phyloP scores from a whole-genome alignment of 35 echinoderm and acorn worm genomes.

The Holothuria glaberrima region DNA sequence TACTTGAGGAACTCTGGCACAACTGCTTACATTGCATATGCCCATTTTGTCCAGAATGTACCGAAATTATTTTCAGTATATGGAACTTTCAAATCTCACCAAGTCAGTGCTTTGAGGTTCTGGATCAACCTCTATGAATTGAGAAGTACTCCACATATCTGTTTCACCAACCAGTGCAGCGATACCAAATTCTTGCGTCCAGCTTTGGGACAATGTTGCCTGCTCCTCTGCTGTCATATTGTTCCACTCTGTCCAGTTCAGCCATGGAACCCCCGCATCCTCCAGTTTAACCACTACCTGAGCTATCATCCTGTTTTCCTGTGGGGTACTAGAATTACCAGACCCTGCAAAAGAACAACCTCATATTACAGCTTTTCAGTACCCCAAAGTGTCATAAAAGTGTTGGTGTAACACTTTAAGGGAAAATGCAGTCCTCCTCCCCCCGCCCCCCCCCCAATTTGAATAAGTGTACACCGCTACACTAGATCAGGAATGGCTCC shows the following conservation, averaged over 20 bases:
- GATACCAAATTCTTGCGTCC: constrained; percentile 54
- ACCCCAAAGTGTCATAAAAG: too few relatives aligned
- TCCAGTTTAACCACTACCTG: constrained; percentile 83
- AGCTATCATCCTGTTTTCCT: constrained; percentile 69
- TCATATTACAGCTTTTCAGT: too few relatives aligned
- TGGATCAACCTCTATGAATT: constrained; percentile 62
- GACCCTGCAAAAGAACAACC: constrained; percentile 27
- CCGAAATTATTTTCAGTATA: too few relatives aligned
- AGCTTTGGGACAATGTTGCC: background rate
- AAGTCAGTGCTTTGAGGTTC: constrained; percentile 58
- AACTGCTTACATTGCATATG: too few relatives aligned
- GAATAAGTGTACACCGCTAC: too few relatives aligned
- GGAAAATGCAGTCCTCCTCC: too few relatives aligned
- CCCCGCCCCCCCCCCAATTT: too few relatives aligned
- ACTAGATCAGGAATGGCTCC: too few relatives aligned
- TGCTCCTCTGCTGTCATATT: constrained; percentile 26
- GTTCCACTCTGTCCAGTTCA: constrained; percentile 67
- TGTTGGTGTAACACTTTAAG: too few relatives aligned
- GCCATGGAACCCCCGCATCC: constrained; percentile 65
- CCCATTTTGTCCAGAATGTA: too few relatives aligned
- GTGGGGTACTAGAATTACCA: background rate
- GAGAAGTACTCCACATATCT: constrained; percentile 43
- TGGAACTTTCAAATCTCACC: constrained; percentile 41
- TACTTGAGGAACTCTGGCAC: too few relatives aligned
- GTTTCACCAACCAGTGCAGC: constrained; percentile 59